Conservation (phyloP, 2,888 invertebrate genomes). For the Tachina grossa region DNA sequence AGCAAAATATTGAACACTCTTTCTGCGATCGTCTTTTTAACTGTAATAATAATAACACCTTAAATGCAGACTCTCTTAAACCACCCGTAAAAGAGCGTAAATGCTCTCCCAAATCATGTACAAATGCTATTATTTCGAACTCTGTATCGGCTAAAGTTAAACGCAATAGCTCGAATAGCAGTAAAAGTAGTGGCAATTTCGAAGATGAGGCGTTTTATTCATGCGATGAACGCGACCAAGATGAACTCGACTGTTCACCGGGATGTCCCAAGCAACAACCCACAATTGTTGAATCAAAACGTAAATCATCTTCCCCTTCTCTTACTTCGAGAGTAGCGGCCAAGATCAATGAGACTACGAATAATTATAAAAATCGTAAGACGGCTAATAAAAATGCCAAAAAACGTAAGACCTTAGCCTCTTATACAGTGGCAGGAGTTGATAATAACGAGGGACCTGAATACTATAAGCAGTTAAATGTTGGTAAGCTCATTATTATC, state of each 20-base stretch:
- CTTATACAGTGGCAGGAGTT: slow-evolving; percentile 67
- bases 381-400: slow-evolving; percentile 73
- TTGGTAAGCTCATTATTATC: slow-evolving; percentile 75
- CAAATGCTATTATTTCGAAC: background rate
- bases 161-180: slow-evolving; percentile 75
- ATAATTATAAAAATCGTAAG: slow-evolving; percentile 78
- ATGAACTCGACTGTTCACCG: slow-evolving; percentile 56
- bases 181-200: slow-evolving; percentile 75
- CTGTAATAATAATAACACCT: slow-evolving; percentile 44
- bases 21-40: slow-evolving; percentile 74
- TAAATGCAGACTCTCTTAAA: slow-evolving; percentile 46
- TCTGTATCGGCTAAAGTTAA: slow-evolving; percentile 66
- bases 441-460: slow-evolving; percentile 75
- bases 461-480: slow-evolving; percentile 79
- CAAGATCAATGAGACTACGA: slow-evolving; percentile 80
- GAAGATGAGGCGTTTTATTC: slow-evolving; percentile 75
- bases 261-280: slow-evolving; percentile 8
- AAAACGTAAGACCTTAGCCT: slow-evolving; percentile 57
- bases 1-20: slow-evolving; percentile 74
- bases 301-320: slow-evolving; percentile 78
- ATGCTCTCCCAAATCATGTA: slow-evolving; percentile 20
- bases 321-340: slow-evolving; percentile 81
- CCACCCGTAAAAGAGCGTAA: slow-evolving; percentile 61
- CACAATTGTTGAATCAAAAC: slow-evolving; percentile 59
- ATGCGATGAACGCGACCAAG: slow-evolving; percentile 74